Evolutionary conservation across 2,888 invertebrate genomes (phyloP).

Genomic region (Apantesis nais): DNA sequence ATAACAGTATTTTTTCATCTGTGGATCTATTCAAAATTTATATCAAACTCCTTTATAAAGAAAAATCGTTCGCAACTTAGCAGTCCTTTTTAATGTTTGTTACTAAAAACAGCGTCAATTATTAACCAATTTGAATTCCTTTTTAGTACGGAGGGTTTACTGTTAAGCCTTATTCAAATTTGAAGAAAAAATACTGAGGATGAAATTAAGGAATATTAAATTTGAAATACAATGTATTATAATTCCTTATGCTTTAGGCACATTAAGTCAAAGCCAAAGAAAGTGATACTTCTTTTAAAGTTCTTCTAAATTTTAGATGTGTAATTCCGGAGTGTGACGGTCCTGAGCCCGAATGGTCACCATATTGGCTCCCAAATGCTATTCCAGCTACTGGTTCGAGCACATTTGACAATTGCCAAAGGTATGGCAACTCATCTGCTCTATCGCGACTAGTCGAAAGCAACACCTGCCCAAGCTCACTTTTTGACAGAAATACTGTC

Average conservation of each 20-base stretch:
- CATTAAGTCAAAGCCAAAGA: too few relatives aligned
- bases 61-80: not conserved
- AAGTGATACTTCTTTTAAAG: not conserved
- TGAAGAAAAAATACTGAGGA: too few relatives aligned
- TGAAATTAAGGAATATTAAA: not conserved
- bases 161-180: too few relatives aligned
- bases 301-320: constrained; percentile 29
- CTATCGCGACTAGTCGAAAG: constrained; percentile 13
- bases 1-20: not conserved
- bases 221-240: not conserved
- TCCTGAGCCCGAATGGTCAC: constrained; percentile 57
- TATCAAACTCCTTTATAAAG: not conserved
- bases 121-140: too few relatives aligned
- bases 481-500: constrained; percentile 56
- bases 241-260: too few relatives aligned
- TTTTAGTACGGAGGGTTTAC: too few relatives aligned
- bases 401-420: constrained; percentile 75
- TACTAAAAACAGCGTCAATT: too few relatives aligned
- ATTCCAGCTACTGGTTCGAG: constrained; percentile 41
- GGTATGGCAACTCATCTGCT: constrained; percentile 58
- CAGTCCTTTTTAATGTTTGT: too few relatives aligned
- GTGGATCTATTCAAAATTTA: not conserved
- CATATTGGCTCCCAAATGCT: constrained; percentile 45
- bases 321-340: constrained; percentile 56
- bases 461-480: constrained; percentile 59